These are phyloP conservation scores for Zeugodacus cucurbitae DNA, from an alignment of 1,140 invertebrate species.

Conservation along the genomic window DNA sequence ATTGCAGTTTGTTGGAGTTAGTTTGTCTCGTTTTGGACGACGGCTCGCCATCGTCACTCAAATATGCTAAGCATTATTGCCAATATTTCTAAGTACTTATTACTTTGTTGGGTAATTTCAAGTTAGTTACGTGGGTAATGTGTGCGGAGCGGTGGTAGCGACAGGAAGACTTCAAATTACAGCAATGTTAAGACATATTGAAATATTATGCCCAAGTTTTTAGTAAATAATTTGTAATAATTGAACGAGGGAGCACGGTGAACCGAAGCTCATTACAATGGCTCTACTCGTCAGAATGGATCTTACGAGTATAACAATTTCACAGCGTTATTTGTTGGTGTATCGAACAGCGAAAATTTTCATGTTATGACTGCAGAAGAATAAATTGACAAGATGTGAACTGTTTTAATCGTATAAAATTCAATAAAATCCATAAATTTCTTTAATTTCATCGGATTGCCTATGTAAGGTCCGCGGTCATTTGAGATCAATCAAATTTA, in stretches of 20 bases:
- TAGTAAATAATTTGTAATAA: not conserved
- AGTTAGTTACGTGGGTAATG: not conserved
- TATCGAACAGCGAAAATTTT: not conserved
- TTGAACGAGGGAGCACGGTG: not conserved
- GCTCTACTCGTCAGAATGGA: not conserved
- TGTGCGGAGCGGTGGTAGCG: not conserved
- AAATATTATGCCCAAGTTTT: not conserved
- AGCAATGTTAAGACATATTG: not conserved
- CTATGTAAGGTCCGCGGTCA: too few relatives aligned
- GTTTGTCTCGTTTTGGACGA: slow-evolving; percentile 18
- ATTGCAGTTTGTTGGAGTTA: slow-evolving; percentile 32
- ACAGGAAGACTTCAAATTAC: not conserved
- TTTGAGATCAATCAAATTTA: too few relatives aligned
- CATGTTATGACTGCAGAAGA: not conserved
- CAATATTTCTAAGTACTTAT: slow-evolving; percentile 35
- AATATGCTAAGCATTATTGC: slow-evolving; percentile 37
- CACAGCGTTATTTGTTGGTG: not conserved
- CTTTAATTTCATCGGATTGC: too few relatives aligned
- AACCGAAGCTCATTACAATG: not conserved
- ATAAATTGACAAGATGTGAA: too few relatives aligned
- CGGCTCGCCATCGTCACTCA: slow-evolving; percentile 29
- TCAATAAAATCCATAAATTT: too few relatives aligned
- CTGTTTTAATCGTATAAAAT: too few relatives aligned
- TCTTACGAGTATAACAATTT: not conserved
- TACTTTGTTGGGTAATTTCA: slow-evolving; percentile 23